These are phyloP conservation scores for Saccopteryx leptura DNA, from an alignment of 2,113 vertebrate genomes.

Conservation along the genomic window DNA sequence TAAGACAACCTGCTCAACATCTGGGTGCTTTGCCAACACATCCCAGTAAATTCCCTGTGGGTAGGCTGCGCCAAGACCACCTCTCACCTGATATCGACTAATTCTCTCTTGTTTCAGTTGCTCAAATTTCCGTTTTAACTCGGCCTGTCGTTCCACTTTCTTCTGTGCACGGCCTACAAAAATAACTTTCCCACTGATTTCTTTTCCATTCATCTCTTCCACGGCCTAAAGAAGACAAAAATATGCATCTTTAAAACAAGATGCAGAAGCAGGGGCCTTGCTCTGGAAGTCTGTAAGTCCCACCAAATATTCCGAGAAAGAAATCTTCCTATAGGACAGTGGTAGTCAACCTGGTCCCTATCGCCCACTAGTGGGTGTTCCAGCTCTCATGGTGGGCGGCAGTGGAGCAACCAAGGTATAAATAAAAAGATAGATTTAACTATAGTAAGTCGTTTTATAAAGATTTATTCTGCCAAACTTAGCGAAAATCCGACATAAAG, in stretches of 20 bases:
- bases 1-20: neutral
- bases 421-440: no score
- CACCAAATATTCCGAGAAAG: neutral
- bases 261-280: neutral
- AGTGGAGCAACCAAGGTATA: no score
- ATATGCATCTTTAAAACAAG: conserved; percentile 54
- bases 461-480: no score
- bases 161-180: conserved; percentile 99
- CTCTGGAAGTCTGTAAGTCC: neutral
- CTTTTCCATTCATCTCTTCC: conserved; percentile 99
- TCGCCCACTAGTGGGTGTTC: no score
- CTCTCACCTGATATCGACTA: conserved; percentile 97
- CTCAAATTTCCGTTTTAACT: conserved; percentile 98
- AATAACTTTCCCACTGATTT: conserved; percentile 96
- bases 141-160: conserved; percentile 98
- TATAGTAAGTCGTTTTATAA: no score
- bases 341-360: no score
- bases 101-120: conserved; percentile 98
- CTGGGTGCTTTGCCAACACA: neutral
- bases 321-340: neutral
- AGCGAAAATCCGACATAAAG: no score
- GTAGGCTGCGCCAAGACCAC: neutral
- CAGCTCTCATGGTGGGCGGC: no score
- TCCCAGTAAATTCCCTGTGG: neutral
- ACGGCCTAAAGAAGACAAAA: conserved; percentile 92